Evolutionary conservation across 2,888 invertebrate genomes (phyloP), one percentile per base, ranked within the genome.

Genomic region (Tenodera sinensis): DNA sequence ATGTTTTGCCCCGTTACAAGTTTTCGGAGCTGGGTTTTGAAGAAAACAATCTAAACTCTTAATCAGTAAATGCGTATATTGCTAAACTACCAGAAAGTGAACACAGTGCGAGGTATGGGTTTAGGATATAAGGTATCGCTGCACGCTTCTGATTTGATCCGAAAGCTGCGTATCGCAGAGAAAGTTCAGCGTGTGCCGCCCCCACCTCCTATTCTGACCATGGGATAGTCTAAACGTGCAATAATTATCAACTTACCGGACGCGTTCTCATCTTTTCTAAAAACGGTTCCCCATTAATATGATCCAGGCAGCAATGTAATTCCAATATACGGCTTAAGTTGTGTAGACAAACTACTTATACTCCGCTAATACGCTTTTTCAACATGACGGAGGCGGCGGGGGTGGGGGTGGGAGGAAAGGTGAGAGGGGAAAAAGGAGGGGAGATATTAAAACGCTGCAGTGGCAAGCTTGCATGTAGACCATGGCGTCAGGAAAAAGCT

Each of bases 281-380:
- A 71, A 71, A 71, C 20, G 54, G 54, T 3, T 71, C 20, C 6
- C 54, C 54, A 71, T 71, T 71, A 71, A 71, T 71, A 71, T 71
- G 54, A 71, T 71, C 54, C 54, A 20, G 20, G 20, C 15, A 4
- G 54, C 54, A 71, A 71, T 71, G 54, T 85, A 85, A 85, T 85
- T 85, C 87, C 87, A 87, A 87, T 87, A 87, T 87, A 82, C n/a
- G 54, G 86, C 86, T 71, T 86, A 85, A 14, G 30, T 54, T 81
- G 12, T 86, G 34, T n/a, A 83, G 87, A 87, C 71, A n/a, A 82
- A 87, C 28, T 87, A 87, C 87, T 87, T 87, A 87, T 30, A 42
- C 3, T 71, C 54, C 9, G 87, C 83, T 87, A 87, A 87, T 87
- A 87, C 87, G 81, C 87, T 87, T 87, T 87, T 87, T 87, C 87